These are phyloP conservation scores for Nannoperca obscura DNA, from an alignment of 2,797 vertebrate genomes.

Conservation along the genomic window DNA sequence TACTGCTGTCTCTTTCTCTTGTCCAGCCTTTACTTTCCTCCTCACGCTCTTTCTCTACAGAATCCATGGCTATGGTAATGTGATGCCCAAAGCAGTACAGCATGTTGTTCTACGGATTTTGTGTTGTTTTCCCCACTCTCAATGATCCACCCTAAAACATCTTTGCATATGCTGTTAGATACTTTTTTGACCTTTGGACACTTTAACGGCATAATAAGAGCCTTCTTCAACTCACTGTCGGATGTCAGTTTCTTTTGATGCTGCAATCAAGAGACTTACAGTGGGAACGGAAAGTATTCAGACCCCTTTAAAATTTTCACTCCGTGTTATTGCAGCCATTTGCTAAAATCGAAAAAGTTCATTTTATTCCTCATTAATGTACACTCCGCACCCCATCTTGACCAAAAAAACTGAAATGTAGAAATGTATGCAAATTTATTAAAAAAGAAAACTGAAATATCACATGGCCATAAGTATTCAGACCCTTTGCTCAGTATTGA, in stretches of 20 bases:
- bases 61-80: conserved; percentile 27
- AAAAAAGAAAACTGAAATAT: no score
- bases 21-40: conserved; percentile 24
- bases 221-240: background rate
- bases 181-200: background rate
- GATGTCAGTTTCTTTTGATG: background rate
- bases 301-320: no score
- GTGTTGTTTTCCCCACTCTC: background rate
- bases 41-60: conserved; percentile 17
- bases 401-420: no score
- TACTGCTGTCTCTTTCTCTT: conserved; percentile 34
- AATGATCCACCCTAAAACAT: background rate
- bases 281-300: no score
- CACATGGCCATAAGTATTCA: no score
- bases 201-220: background rate
- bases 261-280: background rate
- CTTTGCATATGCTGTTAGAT: background rate
- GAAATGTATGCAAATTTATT: no score
- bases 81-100: conserved; percentile 34
- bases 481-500: no score
- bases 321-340: no score
- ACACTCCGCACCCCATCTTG: no score
- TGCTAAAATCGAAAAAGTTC: no score
- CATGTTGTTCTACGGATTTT: conserved; percentile 1
- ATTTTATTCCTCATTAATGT: no score